A percentile compares a stretch with the other conserved stretches of the same genome.
Conservation (phyloP, 92 coral and sea anemone species). For the Plumapathes pennacea region DNA sequence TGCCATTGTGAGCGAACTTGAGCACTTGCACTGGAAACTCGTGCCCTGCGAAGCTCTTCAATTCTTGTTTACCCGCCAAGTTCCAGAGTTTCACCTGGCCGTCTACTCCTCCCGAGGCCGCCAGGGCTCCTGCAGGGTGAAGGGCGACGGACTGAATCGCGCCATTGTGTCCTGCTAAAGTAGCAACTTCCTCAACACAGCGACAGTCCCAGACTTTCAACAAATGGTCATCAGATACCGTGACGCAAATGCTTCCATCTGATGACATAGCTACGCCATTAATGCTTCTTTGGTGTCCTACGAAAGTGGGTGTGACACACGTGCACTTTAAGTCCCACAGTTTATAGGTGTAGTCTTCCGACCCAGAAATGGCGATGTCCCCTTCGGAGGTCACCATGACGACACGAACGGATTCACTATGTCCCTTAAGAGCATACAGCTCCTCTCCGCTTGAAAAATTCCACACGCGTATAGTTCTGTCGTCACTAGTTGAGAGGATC, state of each 20-base stretch:
- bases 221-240: slow-evolving; percentile 43
- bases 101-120: slow-evolving; percentile 48
- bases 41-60: slow-evolving; percentile 11
- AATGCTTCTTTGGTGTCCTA: slow-evolving; percentile 43
- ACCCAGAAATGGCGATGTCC: slow-evolving; percentile 44
- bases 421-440: slow-evolving; percentile 39
- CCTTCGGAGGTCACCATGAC: slow-evolving; percentile 28
- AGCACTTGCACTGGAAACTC: slow-evolving; percentile 32
- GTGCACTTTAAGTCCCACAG: slow-evolving; percentile 36
- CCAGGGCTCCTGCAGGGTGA: slow-evolving; percentile 7
- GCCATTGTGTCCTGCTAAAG: slow-evolving; percentile 39
- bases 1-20: slow-evolving; percentile 28
- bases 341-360: slow-evolving; percentile 47
- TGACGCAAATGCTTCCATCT: slow-evolving; percentile 25
- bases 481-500: slow-evolving; percentile 45
- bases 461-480: slow-evolving; percentile 44
- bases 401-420: slow-evolving; percentile 51
- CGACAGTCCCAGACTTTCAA: slow-evolving; percentile 49
- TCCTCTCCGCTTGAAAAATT: slow-evolving; percentile 34
- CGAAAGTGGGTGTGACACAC: slow-evolving; percentile 12
- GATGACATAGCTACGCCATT: slow-evolving; percentile 17
- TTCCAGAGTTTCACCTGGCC: slow-evolving; percentile 42
- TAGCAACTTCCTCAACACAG: slow-evolving; percentile 6
- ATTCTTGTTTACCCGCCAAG: not conserved
- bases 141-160: slow-evolving; percentile 37